These are phyloP conservation scores for Halcyon chelicuti DNA, from an alignment of 2,797 vertebrate genomes.

Conservation along the genomic window DNA sequence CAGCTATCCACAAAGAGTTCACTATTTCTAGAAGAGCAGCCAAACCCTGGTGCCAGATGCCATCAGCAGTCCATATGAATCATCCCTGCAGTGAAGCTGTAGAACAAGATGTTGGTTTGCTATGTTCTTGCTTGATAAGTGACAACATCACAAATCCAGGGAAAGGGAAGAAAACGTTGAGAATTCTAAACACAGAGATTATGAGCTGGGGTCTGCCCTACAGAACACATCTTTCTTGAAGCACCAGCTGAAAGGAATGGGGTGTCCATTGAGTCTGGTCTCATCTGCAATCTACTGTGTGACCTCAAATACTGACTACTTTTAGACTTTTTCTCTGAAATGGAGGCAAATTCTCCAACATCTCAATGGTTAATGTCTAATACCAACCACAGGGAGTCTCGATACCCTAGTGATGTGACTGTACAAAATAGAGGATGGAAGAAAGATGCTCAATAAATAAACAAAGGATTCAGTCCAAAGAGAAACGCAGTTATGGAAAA, in stretches of 20 bases:
- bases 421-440: background rate
- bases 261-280: too few relatives aligned
- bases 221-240: background rate
- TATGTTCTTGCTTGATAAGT: background rate
- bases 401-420: background rate
- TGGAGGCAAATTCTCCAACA: background rate
- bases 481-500: background rate
- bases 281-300: background rate
- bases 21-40: background rate
- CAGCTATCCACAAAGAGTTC: slow-evolving; percentile 24
- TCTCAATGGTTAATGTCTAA: background rate
- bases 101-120: background rate
- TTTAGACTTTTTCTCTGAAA: background rate
- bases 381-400: background rate
- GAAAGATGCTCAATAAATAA: background rate
- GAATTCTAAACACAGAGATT: background rate
- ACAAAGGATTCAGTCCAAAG: background rate
- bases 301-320: background rate
- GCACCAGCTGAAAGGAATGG: background rate
- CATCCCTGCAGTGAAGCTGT: background rate
- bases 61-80: slow-evolving; percentile 8
- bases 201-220: background rate
- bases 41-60: slow-evolving; percentile 1
- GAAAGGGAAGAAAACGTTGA: background rate
- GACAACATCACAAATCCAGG: background rate